phyloP scores from a whole-genome alignment of 2,888 invertebrate species.

The Ashinkailepas kermadecensis region DNA sequence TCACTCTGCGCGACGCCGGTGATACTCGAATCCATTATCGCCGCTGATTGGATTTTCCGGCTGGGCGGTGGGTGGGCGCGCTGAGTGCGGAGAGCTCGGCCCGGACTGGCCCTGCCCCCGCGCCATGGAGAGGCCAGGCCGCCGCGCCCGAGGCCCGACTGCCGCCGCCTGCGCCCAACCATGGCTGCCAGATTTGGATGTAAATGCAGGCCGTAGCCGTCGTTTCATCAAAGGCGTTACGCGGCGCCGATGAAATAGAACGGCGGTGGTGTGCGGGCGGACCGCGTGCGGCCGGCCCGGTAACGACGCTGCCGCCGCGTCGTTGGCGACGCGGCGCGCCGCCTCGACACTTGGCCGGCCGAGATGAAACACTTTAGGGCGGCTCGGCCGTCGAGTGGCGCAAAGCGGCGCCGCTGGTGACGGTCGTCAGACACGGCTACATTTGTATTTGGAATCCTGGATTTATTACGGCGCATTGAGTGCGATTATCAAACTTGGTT shows the following conservation, averaged over 20 bases:
- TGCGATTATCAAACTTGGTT: too few species aligned
- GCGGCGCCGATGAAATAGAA: background rate
- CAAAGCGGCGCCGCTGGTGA: too few species aligned
- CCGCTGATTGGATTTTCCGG: background rate
- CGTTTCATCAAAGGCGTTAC: conserved; percentile 1
- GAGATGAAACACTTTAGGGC: conserved; percentile 11
- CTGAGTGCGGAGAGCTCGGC: too few species aligned
- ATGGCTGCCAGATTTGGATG: background rate
- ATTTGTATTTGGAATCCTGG: too few species aligned
- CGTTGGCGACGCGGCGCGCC: background rate
- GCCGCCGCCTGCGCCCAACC: background rate
- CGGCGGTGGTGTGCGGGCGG: background rate
- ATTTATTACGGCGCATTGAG: too few species aligned
- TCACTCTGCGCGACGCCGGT: too few species aligned
- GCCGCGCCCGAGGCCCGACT: background rate
- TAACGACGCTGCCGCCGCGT: background rate
- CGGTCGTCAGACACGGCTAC: too few species aligned
- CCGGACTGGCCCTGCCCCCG: too few species aligned
- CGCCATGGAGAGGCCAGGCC: background rate
- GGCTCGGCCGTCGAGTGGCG: background rate
- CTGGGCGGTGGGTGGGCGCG: background rate
- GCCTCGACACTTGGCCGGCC: background rate
- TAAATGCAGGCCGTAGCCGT: background rate
- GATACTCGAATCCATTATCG: background rate
- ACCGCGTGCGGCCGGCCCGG: background rate